phyloP scores from a whole-genome alignment of 2,113 vertebrate genomes.

The Pao palembangensis region DNA sequence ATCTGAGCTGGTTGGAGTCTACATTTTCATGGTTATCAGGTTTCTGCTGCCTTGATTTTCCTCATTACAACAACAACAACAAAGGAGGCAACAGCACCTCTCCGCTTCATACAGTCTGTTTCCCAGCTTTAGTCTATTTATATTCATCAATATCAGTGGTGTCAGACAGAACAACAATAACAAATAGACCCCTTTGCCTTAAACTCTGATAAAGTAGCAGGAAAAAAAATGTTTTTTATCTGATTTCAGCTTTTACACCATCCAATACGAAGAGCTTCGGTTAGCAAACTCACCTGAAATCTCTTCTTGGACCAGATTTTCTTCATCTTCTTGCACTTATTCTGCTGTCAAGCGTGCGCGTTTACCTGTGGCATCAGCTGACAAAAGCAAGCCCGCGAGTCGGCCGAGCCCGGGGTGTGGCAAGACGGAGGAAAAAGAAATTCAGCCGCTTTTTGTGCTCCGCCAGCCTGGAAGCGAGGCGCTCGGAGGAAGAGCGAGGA shows the following conservation, averaged over 20 bases:
- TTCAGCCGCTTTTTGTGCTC: slow-evolving; percentile 29
- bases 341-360: slow-evolving; percentile 20
- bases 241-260: too few species aligned
- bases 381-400: slow-evolving; percentile 38
- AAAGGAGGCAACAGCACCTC: background rate
- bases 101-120: background rate
- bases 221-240: too few species aligned
- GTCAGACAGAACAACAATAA: too few species aligned
- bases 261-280: too few species aligned
- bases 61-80: slow-evolving; percentile 7
- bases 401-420: slow-evolving; percentile 49
- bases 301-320: slow-evolving; percentile 99
- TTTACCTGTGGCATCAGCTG: slow-evolving; percentile 65
- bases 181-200: too few species aligned
- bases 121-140: background rate
- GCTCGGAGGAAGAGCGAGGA: slow-evolving; percentile 12
- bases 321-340: slow-evolving; percentile 80
- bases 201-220: too few species aligned
- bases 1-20: background rate
- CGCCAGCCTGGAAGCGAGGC: slow-evolving; percentile 30
- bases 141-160: too few species aligned
- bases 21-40: slow-evolving; percentile 1
- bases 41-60: slow-evolving; percentile 10
- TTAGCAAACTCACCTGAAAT: slow-evolving; percentile 85
- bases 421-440: slow-evolving; percentile 14